Conservation (phyloP, 2,797 vertebrate species). For the Siniperca undulata region DNA sequence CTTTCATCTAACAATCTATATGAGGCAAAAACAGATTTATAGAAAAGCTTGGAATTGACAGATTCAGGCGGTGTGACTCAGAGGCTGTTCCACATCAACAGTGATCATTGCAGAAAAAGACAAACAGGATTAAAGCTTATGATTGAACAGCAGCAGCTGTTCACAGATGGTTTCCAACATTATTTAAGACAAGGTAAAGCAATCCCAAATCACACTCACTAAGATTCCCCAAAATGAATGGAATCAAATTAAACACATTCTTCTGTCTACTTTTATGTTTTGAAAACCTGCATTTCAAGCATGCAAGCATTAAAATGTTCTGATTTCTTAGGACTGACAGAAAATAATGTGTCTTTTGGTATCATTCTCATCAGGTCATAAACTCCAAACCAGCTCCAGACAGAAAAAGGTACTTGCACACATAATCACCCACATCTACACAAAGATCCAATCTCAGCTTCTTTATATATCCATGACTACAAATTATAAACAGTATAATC, state of each 20-base stretch:
- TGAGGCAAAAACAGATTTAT: slow-evolving; percentile 15
- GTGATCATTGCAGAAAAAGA: slow-evolving; percentile 36
- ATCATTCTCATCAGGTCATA: slow-evolving; percentile 2
- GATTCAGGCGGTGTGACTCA: slow-evolving; percentile 23
- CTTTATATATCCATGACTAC: not conserved
- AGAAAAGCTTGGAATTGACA: slow-evolving; percentile 22
- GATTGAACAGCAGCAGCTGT: slow-evolving; percentile 51
- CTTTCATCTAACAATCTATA: slow-evolving; percentile 3
- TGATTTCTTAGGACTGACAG: slow-evolving; percentile 4
- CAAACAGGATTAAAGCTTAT: slow-evolving; percentile 46
- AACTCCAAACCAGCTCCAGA: slow-evolving; percentile 32
- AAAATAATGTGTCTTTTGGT: slow-evolving; percentile 9
- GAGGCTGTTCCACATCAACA: slow-evolving; percentile 37
- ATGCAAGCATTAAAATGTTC: slow-evolving; percentile 33
- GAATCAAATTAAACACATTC: slow-evolving; percentile 28
- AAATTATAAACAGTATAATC: slow-evolving; percentile 11
- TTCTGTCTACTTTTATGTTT: not conserved
- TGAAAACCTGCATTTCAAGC: slow-evolving; percentile 41
- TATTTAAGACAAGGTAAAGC: slow-evolving; percentile 29
- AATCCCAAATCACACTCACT: slow-evolving; percentile 26
- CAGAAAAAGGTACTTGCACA: not conserved
- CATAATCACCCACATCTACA: slow-evolving; percentile 15
- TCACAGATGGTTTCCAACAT: slow-evolving; percentile 38
- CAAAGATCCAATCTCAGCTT: slow-evolving; percentile 22
- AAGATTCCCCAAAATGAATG: slow-evolving; percentile 9